phyloP scores from a whole-genome alignment of 2,888 invertebrate species.

The Hypomecis punctinalis region DNA sequence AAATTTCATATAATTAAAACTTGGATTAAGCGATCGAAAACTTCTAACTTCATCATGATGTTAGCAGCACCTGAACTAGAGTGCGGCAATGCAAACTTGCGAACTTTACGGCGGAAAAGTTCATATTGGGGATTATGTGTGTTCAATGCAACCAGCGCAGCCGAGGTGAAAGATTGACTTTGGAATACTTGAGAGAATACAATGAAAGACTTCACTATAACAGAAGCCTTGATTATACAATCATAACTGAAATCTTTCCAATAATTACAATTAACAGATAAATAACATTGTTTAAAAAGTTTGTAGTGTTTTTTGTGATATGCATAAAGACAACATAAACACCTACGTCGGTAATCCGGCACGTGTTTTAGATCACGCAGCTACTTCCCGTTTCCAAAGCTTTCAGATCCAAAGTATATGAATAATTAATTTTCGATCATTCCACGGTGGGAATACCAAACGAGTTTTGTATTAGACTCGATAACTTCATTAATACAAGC shows the following conservation, averaged over 20 bases:
- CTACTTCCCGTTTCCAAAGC: constrained; percentile 14
- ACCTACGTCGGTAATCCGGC: neutral
- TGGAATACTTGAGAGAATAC: neutral
- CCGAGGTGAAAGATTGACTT: constrained; percentile 10
- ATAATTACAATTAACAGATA: no score
- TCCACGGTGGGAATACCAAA: constrained; percentile 28
- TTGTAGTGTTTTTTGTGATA: no score
- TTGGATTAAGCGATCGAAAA: constrained; percentile 50
- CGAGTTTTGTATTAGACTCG: constrained; percentile 46
- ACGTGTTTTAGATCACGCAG: constrained; percentile 11
- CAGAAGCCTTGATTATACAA: no score
- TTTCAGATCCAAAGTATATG: constrained; percentile 14
- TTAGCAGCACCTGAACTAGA: constrained; percentile 41
- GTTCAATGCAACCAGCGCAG: constrained; percentile 22
- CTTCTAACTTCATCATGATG: constrained; percentile 51
- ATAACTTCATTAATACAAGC: constrained; percentile 41
- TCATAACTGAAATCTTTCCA: no score
- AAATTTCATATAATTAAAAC: no score
- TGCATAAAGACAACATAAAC: neutral
- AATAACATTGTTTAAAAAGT: no score
- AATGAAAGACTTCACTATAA: neutral
- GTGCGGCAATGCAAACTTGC: constrained; percentile 34
- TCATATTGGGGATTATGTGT: constrained; percentile 33
- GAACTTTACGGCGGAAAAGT: constrained; percentile 53
- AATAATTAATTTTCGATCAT: constrained; percentile 41